Evolutionary conservation across 2,797 vertebrate genomes (phyloP), one percentile per base, ranked within the genome.

Genomic region (Nasua narica): DNA sequence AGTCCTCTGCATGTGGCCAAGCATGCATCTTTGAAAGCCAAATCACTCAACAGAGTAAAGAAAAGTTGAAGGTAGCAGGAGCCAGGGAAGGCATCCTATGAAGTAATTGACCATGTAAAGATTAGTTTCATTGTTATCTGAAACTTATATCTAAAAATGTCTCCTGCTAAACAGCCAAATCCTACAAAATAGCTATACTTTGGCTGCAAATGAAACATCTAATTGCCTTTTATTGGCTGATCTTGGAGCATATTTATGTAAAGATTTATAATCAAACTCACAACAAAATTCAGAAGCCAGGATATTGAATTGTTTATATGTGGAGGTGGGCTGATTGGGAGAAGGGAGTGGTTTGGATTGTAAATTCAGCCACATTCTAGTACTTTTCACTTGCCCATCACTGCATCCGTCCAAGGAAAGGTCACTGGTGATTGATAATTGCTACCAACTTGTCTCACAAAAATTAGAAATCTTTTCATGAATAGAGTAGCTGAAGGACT

Each of bases 361-460:
- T 78, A 50, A 87, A 4, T 78, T 94, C 62, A 86, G 27, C 4
- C 29, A 35, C 27, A 37, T 81, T 35, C 43, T 29, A 83, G 1
- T 27, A 9, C 6, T 83, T 95, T 65, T 83, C 32, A 23, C 7
- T 87, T 86, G 46, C 6, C 84, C 67, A 52, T 90, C 52, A 37
- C 18, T n/a, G 40, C 87, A 54, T 79, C 27, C 10, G 32, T 70
- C 29, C 29, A 15, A 65, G 48, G n/a, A 96, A 96, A 97, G 48
- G 56, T 91, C 94, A 91, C 16, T 89, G 48, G 13, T 91, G 86
- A 93, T 79, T 92, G 90, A 92, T 94, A 96, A 95, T 62, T 93
- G 50, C 81, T 88, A 86, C 32, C 82, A 95, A 91, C 12, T 54
- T 83, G 16, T 93, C 25, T 90, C 52, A 78, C 5, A 95, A 62